These are phyloP conservation scores for Laodelphax striatellus DNA, from an alignment of 1,140 invertebrate genomes.

Conservation along the genomic window DNA sequence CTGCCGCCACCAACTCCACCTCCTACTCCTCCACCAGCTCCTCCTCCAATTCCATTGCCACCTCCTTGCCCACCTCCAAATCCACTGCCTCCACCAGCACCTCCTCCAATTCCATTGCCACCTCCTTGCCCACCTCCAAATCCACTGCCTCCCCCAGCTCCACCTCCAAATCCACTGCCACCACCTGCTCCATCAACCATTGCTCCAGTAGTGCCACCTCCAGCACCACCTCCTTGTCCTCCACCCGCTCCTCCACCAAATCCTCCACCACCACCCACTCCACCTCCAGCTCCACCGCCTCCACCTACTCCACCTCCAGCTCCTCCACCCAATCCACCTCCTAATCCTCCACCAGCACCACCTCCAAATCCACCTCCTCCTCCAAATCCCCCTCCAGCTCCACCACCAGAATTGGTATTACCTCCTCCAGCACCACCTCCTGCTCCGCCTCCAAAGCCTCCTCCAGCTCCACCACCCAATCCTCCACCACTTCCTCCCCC, in stretches of 20 bases:
- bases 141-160: background rate
- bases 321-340: background rate
- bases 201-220: background rate
- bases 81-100: background rate
- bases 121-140: background rate
- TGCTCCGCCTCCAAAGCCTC: background rate
- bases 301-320: background rate
- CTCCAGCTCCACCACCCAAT: background rate
- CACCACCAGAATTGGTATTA: background rate
- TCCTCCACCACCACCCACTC: background rate
- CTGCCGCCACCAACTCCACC: background rate
- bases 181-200: background rate
- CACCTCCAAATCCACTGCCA: background rate
- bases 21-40: background rate
- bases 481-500: background rate
- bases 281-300: background rate
- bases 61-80: background rate
- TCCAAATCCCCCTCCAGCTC: background rate
- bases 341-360: background rate
- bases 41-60: background rate
- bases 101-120: background rate
- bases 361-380: background rate
- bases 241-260: background rate
- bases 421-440: background rate
- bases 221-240: background rate